A percentile compares a stretch with the other conserved stretches of the same genome.
These are phyloP conservation scores for Cardinalis cardinalis DNA, from an alignment of 2,113 vertebrate species.

Conservation along the genomic window DNA sequence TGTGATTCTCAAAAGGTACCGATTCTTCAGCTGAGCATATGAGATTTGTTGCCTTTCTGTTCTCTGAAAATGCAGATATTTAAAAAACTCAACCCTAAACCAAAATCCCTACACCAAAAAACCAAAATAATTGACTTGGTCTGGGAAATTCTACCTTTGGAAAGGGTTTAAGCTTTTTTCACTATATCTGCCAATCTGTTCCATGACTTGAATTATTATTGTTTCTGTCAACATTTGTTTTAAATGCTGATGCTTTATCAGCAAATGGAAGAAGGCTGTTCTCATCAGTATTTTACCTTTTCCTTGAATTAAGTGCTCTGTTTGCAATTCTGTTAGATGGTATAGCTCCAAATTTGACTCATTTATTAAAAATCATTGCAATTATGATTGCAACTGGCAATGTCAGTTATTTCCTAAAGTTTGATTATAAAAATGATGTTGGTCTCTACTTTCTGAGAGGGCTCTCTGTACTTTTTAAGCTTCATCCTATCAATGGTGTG, in stretches of 20 bases:
- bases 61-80: not conserved
- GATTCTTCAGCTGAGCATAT: not conserved
- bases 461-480: not conserved
- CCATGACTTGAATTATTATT: not conserved
- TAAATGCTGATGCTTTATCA: not conserved
- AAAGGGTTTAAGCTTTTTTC: not conserved
- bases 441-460: not conserved
- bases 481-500: not conserved
- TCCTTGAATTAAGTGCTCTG: not conserved
- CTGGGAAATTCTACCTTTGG: not conserved
- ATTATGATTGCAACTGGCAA: not conserved
- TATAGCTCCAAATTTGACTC: not conserved
- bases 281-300: not conserved
- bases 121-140: not conserved
- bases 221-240: not conserved
- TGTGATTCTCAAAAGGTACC: fast-evolving
- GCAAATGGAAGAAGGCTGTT: not conserved
- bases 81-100: not conserved
- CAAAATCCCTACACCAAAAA: not conserved
- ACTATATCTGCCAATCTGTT: not conserved
- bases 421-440: not conserved
- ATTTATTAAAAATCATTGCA: not conserved
- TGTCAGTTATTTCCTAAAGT: not conserved
- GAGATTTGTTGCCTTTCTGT: not conserved
- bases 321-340: not conserved